Evolutionary conservation across 2,888 invertebrate species (phyloP), one percentile per base, ranked within the genome.

Genomic region (Dryocosmus kuriphilus): DNA sequence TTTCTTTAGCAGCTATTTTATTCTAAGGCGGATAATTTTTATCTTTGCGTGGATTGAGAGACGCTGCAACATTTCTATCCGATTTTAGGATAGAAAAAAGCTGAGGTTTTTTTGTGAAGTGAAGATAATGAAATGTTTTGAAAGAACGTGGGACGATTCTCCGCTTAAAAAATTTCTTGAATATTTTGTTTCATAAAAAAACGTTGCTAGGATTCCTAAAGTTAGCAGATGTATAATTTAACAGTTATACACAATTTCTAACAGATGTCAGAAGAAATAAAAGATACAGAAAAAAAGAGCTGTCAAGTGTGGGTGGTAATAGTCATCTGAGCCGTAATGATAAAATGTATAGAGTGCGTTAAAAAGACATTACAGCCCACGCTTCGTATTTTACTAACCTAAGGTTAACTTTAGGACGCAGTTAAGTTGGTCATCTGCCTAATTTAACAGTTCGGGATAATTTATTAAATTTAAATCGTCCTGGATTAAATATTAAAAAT

Each of bases 281-380:
- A 5, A 65, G 24, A 24, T 38, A 22, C 32, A 38, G n/a, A 27
- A 65, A 65, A 22, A 38, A 38, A 65, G 61, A 61, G 27, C 65
- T 38, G 65, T 65, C 38, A 65, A 38, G 7, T 65, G 65, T 65
- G 65, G 65, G 65, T 65, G 65, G 65, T 24, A 41, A 65, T 41
- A 65, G 41, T 35, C 38, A 3, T 24, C 65, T 24, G 38, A 65
- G 35, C 41, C 16, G 38, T 65, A 27, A 65, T 65, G 38, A 41
- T 65, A 24, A 41, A 41, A 65, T 65, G 41, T 65, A 65, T 65
- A 41, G 65, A 27, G 41, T 65, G 65, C 24, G 38, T 65, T 65
- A 65, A 65, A 65, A 65, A 41, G 65, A 65, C 65, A 65, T 65
- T 65, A 41, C 24, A 38, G 38, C 65, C 65, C 41, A 65, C 65